Evolutionary conservation across 2,888 invertebrate genomes (phyloP).

Genomic region (Gandaritis pyraliata): DNA sequence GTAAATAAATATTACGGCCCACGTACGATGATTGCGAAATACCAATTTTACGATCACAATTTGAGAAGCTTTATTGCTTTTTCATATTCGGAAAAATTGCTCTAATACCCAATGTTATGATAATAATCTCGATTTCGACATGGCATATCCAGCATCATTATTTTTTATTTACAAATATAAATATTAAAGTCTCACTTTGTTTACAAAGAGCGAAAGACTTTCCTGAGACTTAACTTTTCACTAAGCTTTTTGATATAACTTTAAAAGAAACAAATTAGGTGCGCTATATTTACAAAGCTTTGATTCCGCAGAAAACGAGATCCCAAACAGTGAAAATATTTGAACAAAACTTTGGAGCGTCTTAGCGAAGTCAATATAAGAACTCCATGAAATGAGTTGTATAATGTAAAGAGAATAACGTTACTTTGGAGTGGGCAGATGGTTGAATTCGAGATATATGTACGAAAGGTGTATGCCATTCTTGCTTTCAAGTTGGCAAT

Average conservation of each 20-base stretch:
- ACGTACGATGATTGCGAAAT: constrained; percentile 33
- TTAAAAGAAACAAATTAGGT: constrained; percentile 35
- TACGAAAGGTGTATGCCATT: constrained; percentile 79
- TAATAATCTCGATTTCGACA: constrained; percentile 7
- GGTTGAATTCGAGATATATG: constrained; percentile 76
- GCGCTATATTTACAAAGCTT: constrained; percentile 43
- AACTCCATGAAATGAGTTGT: constrained; percentile 50
- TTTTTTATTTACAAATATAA: background rate
- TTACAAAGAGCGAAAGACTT: constrained; percentile 14
- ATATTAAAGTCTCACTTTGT: constrained; percentile 3
- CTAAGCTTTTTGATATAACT: constrained; percentile 31
- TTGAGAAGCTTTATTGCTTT: constrained; percentile 31
- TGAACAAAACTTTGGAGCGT: constrained; percentile 42
- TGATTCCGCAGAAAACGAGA: constrained; percentile 41
- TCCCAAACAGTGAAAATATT: constrained; percentile 42
- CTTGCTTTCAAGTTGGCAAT: constrained; percentile 82
- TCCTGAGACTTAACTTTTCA: constrained; percentile 14
- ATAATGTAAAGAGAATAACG: constrained; percentile 64
- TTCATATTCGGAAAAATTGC: constrained; percentile 32
- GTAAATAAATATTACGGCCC: constrained; percentile 32
- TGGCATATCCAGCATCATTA: constrained; percentile 9
- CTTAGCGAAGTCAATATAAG: constrained; percentile 46
- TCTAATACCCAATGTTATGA: constrained; percentile 27
- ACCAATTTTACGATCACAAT: constrained; percentile 33
- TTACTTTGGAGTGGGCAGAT: constrained; percentile 68